Evolutionary conservation across 64 coral and sea anemone species (phyloP), one percentile per base, ranked within the genome.

Genomic region (Stylophora pistillata): DNA sequence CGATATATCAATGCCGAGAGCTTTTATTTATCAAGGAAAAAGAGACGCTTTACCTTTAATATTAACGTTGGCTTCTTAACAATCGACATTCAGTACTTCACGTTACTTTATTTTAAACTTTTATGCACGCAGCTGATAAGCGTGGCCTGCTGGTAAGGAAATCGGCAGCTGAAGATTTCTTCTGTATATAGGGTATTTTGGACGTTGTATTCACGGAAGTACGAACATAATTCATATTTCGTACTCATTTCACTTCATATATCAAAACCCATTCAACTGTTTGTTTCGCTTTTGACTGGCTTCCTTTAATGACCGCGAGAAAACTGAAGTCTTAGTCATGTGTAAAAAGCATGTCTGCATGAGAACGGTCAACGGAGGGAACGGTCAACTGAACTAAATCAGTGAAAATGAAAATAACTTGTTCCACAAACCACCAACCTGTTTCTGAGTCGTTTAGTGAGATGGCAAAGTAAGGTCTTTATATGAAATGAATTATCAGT

Each of bases 191-290:
- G 10, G 25, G 23, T 9, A 25, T n/a, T 9, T n/a, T 21, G 64
- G 23, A 68, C 4, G 11, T 26, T 6, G 10, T 0, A 20, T 68
- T 4, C 64, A 68, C 64, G 64, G n/a, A 68, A 68, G 25, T 25
- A n/a, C 23, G 64, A 27, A 68, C 64, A 6, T 25, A 12, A 18
- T 25, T 11, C 10, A 25, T 25, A 25, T 16, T 20, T 21, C 6
- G 23, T 9, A 20, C 53, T 76, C 37, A 76, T 76, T 37, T 52
- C 37, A 29, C 47, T 56, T 56, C 64, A 25, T 25, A 56, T 56
- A 25, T 26, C 75, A 56, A 78, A 47, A 78, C 20, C 47, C 75
- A 78, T 55, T 78, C 56, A 55, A 78, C 27, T 27, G 47, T 55
- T 55, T 56, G 75, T 56, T 10, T 11, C 27, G 52, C 53, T 57